These are phyloP conservation scores for Oreohelix idahoensis DNA, from an alignment of 1,140 invertebrate genomes.

Conservation along the genomic window DNA sequence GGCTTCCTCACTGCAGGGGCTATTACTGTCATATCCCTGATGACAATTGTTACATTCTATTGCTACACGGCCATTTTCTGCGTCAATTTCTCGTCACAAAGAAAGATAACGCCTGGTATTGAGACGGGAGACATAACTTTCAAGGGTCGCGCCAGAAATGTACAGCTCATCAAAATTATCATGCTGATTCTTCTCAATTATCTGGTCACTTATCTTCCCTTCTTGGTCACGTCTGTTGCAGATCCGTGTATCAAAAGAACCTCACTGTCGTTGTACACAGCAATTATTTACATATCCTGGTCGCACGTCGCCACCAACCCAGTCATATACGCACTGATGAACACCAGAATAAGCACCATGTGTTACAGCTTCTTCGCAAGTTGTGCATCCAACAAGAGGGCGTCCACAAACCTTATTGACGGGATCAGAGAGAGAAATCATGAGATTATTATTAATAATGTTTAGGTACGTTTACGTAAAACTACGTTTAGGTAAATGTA, in stretches of 20 bases:
- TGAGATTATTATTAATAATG: background rate
- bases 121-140: background rate
- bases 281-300: conserved; percentile 48
- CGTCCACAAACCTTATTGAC: background rate
- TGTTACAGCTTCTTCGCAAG: background rate
- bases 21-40: background rate
- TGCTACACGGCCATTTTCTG: conserved; percentile 38
- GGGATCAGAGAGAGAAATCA: background rate
- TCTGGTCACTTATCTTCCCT: conserved; percentile 44
- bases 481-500: no score
- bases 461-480: no score
- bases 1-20: background rate
- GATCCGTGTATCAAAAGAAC: conserved; percentile 40
- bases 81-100: background rate
- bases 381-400: background rate
- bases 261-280: conserved; percentile 6
- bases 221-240: conserved; percentile 35
- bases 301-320: conserved; percentile 45
- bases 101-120: conserved; percentile 3
- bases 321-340: conserved; percentile 45
- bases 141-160: conserved; percentile 16
- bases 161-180: conserved; percentile 44
- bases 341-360: background rate
- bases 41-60: conserved; percentile 42
- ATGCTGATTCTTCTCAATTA: conserved; percentile 45